A percentile compares a stretch with the other conserved stretches of the same genome.
These are phyloP conservation scores for Ophion costatus DNA, from an alignment of 2,888 invertebrate genomes.

Conservation along the genomic window DNA sequence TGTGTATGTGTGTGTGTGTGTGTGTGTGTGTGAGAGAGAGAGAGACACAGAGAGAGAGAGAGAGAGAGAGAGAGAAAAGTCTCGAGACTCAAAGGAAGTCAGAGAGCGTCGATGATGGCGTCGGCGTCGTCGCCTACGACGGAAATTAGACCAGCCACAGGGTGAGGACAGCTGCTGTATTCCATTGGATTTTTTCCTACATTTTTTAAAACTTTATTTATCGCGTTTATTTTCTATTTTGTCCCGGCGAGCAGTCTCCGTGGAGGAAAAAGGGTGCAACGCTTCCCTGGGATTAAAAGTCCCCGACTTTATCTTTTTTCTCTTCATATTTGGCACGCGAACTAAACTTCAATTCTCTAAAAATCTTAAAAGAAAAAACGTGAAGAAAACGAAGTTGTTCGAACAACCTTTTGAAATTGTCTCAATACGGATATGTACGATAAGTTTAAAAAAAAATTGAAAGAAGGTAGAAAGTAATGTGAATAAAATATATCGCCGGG, in stretches of 20 bases:
- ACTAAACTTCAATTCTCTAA: background rate
- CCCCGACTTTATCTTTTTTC: background rate
- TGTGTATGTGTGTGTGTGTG: too few species aligned
- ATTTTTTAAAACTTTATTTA: constrained; percentile 3
- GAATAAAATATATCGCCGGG: background rate
- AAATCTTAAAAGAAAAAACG: too few species aligned
- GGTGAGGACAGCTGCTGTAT: constrained; percentile 60
- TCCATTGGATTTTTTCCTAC: constrained; percentile 23
- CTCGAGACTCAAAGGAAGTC: constrained; percentile 56
- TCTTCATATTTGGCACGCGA: background rate
- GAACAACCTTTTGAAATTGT: too few species aligned
- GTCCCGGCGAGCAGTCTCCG: constrained; percentile 31
- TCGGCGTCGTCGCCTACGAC: constrained; percentile 56
- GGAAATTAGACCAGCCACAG: constrained; percentile 60
- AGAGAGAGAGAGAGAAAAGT: constrained; percentile 30
- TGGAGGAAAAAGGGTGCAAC: constrained; percentile 28
- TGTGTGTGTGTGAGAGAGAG: background rate
- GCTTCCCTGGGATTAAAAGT: constrained; percentile 16
- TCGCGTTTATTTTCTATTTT: constrained; percentile 6
- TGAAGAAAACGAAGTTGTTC: too few species aligned
- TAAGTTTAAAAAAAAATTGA: background rate
- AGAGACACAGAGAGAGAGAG: constrained; percentile 24
- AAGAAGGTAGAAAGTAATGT: background rate
- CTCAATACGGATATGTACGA: too few species aligned
- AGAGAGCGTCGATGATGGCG: constrained; percentile 60